Evolutionary conservation across 1,140 invertebrate species (phyloP), one percentile per base, ranked within the genome.

Genomic region (Cryptotermes secundus): DNA sequence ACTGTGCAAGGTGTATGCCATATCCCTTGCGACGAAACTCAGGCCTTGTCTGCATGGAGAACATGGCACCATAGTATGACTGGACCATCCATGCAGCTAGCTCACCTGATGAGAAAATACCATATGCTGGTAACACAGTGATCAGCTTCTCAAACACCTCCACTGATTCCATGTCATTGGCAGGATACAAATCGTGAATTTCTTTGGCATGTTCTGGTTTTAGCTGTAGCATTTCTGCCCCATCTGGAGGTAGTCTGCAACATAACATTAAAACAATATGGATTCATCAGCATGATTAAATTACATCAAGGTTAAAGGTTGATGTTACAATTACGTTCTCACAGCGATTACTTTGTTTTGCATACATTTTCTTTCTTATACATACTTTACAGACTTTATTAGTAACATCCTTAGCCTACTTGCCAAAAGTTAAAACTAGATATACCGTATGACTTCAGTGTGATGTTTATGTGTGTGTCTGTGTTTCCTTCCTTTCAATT

Each of bases 11-110:
- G 86, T 92, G 92, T 59, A 95, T 93, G 81, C 94, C 94, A 87
- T 89, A 93, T 86, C 95, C 95, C 92, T 96, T 96, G 86, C 95
- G 91, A 85, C 95, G 92, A 89, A 93, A 95, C 88, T 96, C 94
- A 36, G 95, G 95, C 88, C 93, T 92, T 83, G 95, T 96, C 89
- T 96, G 95, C 95, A 96, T 96, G n/a, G 95, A 96, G 89, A 96
- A 96, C 95, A 96, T 96, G 79, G 95, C 95, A 34, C 95, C 95
- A 88, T 96, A 96, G 89, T 96, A 96, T 6, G 95, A 96, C 87
- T 96, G 95, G 42, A 96, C 94, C 95, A 96, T 96, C 95, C 95
- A 96, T 14, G 95, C 95, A 14, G 94, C 95, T 35, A 96, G 88
- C 86, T 93, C 92, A 38, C 93, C 94, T 85, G 92, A 91, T 12